Conservation (phyloP, 1,140 invertebrate genomes). For the Bombus pyrosoma region DNA sequence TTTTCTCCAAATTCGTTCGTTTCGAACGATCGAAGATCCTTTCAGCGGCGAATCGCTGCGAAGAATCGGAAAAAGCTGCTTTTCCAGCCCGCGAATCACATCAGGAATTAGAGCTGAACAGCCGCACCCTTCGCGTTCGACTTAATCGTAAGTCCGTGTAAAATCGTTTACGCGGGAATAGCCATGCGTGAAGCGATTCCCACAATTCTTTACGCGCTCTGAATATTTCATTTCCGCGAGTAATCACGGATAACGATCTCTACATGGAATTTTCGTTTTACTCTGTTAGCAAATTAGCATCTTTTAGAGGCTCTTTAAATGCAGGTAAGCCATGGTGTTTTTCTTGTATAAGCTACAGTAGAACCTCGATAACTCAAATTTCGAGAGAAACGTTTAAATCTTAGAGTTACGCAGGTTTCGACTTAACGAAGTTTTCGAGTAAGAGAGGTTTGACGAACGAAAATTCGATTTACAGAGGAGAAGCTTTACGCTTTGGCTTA, state of each 20-base stretch:
- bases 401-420: no score
- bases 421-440: no score
- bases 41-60: background rate
- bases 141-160: conserved; percentile 52
- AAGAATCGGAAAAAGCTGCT: conserved; percentile 27
- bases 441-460: no score
- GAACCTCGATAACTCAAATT: no score
- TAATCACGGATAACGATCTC: background rate
- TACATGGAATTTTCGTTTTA: background rate
- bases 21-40: background rate
- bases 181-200: conserved; percentile 46
- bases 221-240: conserved; percentile 19
- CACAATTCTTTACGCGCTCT: conserved; percentile 38
- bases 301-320: background rate
- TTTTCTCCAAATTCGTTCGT: no score
- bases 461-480: no score
- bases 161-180: conserved; percentile 40
- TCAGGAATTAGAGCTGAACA: conserved; percentile 58
- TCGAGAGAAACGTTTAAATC: no score
- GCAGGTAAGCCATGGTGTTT: no score
- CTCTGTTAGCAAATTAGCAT: background rate
- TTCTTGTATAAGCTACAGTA: no score
- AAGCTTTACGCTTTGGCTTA: no score
- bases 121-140: conserved; percentile 21
- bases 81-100: conserved; percentile 6